Evolutionary conservation across 1,140 invertebrate species (phyloP).

Genomic region (Diorhabda carinulata): DNA sequence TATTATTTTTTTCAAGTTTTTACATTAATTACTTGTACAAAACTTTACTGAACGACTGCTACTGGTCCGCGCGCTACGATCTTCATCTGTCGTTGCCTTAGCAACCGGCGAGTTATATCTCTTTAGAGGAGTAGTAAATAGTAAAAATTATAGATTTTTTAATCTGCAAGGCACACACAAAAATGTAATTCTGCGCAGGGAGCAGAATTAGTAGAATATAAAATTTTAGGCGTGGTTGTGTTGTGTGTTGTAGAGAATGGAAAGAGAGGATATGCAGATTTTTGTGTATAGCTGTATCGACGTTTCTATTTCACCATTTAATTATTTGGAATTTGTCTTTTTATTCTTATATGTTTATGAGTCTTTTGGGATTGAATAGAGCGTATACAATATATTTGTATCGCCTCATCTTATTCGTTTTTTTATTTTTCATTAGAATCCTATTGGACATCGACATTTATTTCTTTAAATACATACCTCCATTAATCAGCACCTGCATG

Average conservation of each 20-base stretch:
- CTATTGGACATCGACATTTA: too few species aligned
- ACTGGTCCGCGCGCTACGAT: slow-evolving; percentile 17
- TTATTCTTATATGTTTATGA: slow-evolving; percentile 28
- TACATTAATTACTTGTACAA: slow-evolving; percentile 25
- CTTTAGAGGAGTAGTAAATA: slow-evolving; percentile 39
- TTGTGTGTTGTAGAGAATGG: slow-evolving; percentile 21
- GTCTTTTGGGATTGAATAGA: slow-evolving; percentile 6
- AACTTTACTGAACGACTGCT: slow-evolving; percentile 28
- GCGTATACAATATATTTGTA: not conserved
- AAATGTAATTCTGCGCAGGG: slow-evolving; percentile 40
- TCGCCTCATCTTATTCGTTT: too few species aligned
- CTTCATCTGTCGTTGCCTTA: slow-evolving; percentile 35
- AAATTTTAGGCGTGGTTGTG: slow-evolving; percentile 41
- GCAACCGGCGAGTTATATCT: slow-evolving; percentile 32
- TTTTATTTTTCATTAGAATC: too few species aligned
- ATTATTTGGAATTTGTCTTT: slow-evolving; percentile 41
- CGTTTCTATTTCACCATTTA: slow-evolving; percentile 45
- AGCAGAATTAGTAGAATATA: slow-evolving; percentile 40
- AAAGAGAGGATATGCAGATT: slow-evolving; percentile 42
- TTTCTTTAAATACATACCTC: too few species aligned
- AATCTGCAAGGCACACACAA: slow-evolving; percentile 35
- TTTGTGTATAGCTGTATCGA: slow-evolving; percentile 38
- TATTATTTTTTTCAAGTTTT: slow-evolving; percentile 30
- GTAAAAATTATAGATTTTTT: slow-evolving; percentile 44
- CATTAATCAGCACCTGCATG: too few species aligned